Percentiles rank a stretch among this genome's conserved stretches.
These are phyloP conservation scores for Melospiza melodia DNA, from an alignment of 2,113 vertebrate species.

Conservation along the genomic window DNA sequence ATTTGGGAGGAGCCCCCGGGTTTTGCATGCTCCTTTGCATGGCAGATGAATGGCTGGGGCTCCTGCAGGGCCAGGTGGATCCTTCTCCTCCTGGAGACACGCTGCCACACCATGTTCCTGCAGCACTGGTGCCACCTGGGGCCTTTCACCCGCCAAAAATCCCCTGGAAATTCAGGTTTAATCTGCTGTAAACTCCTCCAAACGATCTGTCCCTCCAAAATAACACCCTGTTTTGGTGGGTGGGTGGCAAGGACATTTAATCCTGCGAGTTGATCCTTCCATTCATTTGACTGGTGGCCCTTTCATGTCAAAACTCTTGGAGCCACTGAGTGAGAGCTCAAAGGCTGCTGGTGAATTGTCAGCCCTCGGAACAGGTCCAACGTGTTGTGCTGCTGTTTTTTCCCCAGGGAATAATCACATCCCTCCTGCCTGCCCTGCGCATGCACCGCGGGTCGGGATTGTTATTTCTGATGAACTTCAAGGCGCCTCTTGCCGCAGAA, in stretches of 20 bases:
- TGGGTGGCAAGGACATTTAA: conserved; percentile 41
- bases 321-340: neutral
- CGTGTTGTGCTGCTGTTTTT: neutral
- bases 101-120: neutral
- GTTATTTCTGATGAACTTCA: conserved; percentile 49
- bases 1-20: neutral
- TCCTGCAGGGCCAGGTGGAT: neutral
- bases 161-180: neutral
- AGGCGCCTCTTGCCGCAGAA: neutral
- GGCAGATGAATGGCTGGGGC: neutral
- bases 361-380: neutral
- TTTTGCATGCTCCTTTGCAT: neutral
- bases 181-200: neutral
- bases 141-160: neutral
- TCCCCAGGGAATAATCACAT: neutral
- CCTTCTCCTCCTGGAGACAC: neutral
- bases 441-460: neutral
- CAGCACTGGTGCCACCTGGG: neutral
- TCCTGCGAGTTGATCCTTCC: conserved; percentile 22
- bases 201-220: neutral
- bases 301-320: conserved; percentile 2
- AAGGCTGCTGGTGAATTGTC: neutral
- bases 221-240: neutral
- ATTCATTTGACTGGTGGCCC: neutral
- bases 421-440: neutral